Evolutionary conservation across 2,888 invertebrate species (phyloP).

Genomic region (Plagiodera versicolora): DNA sequence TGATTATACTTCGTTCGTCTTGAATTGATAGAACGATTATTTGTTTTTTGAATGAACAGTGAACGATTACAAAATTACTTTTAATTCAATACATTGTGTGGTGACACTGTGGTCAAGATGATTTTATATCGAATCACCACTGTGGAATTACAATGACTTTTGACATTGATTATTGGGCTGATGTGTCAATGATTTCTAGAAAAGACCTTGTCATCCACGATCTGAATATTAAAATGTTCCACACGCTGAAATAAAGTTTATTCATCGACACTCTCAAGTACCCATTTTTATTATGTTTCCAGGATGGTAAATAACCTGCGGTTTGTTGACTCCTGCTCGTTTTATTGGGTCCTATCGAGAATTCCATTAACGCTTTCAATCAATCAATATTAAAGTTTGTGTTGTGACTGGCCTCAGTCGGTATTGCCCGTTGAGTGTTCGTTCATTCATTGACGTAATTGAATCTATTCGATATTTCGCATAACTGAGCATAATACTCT

Average conservation of each 20-base stretch:
- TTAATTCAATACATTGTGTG: background rate
- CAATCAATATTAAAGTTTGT: background rate
- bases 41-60: too few relatives aligned
- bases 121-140: background rate
- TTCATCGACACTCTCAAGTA: too few relatives aligned
- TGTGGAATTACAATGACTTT: background rate
- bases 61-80: too few relatives aligned
- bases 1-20: too few relatives aligned
- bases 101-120: background rate
- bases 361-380: background rate
- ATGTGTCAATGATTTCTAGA: background rate
- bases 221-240: background rate
- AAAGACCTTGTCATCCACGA: background rate
- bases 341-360: background rate
- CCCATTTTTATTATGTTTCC: background rate
- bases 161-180: background rate
- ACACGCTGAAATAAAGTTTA: too few relatives aligned
- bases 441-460: too few relatives aligned
- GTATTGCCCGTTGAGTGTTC: background rate
- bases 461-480: too few relatives aligned
- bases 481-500: too few relatives aligned
- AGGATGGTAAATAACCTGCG: background rate
- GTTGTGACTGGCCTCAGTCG: background rate
- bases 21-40: too few relatives aligned
- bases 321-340: background rate